phyloP scores from a whole-genome alignment of 2,113 vertebrate genomes.

The Sorex araneus region DNA sequence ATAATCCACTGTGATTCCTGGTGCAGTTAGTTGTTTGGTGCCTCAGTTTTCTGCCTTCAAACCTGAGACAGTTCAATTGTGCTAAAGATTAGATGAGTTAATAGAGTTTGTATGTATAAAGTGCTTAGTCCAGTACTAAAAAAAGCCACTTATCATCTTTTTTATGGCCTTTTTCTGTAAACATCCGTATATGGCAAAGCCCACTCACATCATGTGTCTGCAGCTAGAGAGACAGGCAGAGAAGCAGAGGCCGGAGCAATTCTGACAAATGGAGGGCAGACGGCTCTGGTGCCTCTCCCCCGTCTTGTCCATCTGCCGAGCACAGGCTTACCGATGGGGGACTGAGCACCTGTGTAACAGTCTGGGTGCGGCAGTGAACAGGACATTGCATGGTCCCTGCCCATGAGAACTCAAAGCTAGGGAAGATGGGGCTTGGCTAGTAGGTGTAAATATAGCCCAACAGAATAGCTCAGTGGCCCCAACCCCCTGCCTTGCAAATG shows the following conservation, averaged over 20 bases:
- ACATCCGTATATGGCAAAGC: neutral
- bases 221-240: neutral
- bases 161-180: constrained; percentile 33
- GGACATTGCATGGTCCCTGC: neutral
- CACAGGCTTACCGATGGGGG: neutral
- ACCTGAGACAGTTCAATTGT: neutral
- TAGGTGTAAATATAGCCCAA: neutral
- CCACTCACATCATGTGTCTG: neutral
- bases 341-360: neutral
- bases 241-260: neutral
- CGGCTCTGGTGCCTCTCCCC: neutral
- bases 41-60: constrained; percentile 6
- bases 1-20: neutral
- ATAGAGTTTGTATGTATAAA: neutral
- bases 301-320: neutral
- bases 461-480: too few relatives aligned
- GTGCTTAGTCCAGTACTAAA: constrained; percentile 16
- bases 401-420: neutral
- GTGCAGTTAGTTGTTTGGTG: neutral
- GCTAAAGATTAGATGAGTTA: constrained; percentile 32
- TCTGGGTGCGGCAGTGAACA: neutral
- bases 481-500: too few relatives aligned
- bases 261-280: neutral
- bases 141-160: constrained; percentile 27
- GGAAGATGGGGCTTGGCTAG: neutral